Conservation (phyloP, 2,113 vertebrate species). For the Phyllostomus hastatus region DNA sequence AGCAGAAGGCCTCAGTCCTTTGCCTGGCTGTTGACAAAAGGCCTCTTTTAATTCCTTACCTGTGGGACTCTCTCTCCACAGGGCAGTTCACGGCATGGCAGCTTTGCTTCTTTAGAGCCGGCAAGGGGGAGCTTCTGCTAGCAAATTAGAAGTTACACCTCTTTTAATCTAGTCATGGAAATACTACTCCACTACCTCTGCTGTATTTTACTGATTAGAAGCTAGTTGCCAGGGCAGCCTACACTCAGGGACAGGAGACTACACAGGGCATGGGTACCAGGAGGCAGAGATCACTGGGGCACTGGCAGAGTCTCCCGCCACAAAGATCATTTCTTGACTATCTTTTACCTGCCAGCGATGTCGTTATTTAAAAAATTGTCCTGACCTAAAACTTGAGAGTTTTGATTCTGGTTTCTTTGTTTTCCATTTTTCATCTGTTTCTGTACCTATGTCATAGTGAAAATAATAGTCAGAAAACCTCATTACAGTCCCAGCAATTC, state of each 20-base stretch:
- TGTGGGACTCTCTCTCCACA: background rate
- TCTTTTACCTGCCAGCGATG: background rate
- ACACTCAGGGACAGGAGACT: background rate
- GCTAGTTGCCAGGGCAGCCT: background rate
- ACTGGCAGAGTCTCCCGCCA: background rate
- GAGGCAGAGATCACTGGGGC: background rate
- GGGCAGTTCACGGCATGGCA: background rate
- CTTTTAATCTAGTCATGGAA: background rate
- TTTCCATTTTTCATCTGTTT: background rate
- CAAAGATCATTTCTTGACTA: background rate
- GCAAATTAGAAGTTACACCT: background rate
- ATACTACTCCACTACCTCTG: background rate
- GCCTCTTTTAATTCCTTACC: background rate
- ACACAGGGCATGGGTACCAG: background rate
- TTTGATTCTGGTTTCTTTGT: background rate
- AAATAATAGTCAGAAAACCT: background rate
- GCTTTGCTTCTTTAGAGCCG: background rate
- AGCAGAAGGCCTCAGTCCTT: background rate
- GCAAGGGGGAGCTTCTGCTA: background rate
- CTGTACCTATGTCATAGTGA: background rate
- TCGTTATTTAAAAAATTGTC: background rate
- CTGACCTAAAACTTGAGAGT: background rate
- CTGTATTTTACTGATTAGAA: background rate
- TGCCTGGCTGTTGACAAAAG: background rate
- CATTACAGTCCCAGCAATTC: background rate